Evolutionary conservation across 2,797 vertebrate genomes (phyloP).

Genomic region (Picus viridis): DNA sequence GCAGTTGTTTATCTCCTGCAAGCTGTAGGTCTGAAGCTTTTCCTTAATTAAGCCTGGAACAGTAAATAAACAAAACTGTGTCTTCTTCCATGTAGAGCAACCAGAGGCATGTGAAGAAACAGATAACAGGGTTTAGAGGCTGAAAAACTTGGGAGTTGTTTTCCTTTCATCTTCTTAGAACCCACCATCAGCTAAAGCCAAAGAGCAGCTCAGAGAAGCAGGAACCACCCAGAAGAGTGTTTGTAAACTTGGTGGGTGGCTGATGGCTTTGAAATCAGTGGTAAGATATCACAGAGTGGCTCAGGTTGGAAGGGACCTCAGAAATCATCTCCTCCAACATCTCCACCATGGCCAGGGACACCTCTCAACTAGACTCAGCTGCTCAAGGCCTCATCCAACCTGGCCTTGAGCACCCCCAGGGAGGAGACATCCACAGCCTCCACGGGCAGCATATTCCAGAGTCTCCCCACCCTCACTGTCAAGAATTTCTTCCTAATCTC

Average conservation of each 20-base stretch:
- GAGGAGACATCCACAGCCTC: too few species aligned
- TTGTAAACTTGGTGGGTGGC: constrained; percentile 28
- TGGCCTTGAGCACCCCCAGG: too few species aligned
- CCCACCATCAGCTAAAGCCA: background rate
- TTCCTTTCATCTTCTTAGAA: constrained; percentile 22
- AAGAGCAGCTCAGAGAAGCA: background rate
- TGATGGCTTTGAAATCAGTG: background rate
- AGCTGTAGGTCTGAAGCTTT: constrained; percentile 4
- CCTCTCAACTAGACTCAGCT: too few species aligned
- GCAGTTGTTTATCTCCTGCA: background rate
- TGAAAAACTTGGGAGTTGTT: background rate
- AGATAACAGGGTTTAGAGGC: constrained; percentile 34
- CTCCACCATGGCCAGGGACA: background rate
- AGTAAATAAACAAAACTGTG: constrained; percentile 27
- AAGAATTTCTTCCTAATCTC: too few species aligned
- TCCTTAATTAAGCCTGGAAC: constrained; percentile 32
- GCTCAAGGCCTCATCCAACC: too few species aligned
- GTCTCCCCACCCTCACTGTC: too few species aligned
- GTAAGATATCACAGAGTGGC: background rate
- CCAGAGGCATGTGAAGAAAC: background rate
- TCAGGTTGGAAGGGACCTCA: background rate
- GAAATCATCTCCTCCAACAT: background rate
- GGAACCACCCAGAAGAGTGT: background rate
- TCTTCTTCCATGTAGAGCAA: background rate
- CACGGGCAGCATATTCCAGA: too few species aligned